Evolutionary conservation across 1,140 invertebrate genomes (phyloP), one percentile per base, ranked within the genome.

Genomic region (Drosophila serrata): DNA sequence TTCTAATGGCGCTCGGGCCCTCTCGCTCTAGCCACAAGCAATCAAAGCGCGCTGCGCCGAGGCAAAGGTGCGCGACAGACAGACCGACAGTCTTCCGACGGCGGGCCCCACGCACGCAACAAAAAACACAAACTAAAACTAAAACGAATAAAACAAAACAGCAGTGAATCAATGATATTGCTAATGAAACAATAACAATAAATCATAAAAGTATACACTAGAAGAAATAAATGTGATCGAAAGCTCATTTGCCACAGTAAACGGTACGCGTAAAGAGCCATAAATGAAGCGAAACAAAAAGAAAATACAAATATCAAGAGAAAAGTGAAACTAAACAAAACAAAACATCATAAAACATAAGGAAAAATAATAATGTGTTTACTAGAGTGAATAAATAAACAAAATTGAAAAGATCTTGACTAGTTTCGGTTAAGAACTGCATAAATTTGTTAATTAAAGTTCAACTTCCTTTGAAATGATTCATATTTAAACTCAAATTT

Each of bases 21-120:
- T 46, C 65, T 48, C 49, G 22, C 68, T 72, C 55, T 53, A 70
- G 45, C 75, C 46, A 48, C 59, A 55, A 49, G 62, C 75, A 65
- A 79, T 55, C 72, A 85, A 85, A 84, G 79, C 79, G 55, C 33
- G 39, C 73, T 90, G 84, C 84, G 84, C 80, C 82, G 65, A 46
- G 72, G 77, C 85, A 84, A 80, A 90, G 85, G 85, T 88, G 84
- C 85, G 84, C 73, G 73, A 69, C 77, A 77, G 84, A 80, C 84
- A 68, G 85, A 90, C 84, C 68, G 67, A 69, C 84, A 87, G 84
- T 88, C 84, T 88, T 88, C 85, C 81, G 62, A 84, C 80, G 62
- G 85, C 81, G 76, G 86, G 67, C 67, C 82, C 67, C 68, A 78
- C 80, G 81, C 81, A 82, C 85, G 82, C 85, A 67, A 78, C 31